Base-by-base conservation (phyloP, 2,888 invertebrate species). In the Cerastis leucographa region DNA sequence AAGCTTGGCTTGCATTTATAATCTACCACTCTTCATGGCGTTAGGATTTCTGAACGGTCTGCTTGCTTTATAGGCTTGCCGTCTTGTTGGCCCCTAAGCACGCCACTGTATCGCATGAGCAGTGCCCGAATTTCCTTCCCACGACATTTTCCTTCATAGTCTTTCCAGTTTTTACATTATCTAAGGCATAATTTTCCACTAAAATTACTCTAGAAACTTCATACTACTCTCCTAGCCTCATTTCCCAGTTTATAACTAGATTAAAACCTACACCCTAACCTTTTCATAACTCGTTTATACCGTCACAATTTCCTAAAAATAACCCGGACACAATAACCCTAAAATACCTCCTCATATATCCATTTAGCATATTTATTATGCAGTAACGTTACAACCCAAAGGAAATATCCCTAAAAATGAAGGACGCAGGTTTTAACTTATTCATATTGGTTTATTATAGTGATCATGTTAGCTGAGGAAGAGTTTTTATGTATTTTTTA, bases 401-500 rank as follows among this genome's bases (percentile, higher is more conserved):
- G 81, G 80, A 82, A 82, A 87, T 80, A 76, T 65, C 62, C 72
- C 68, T 74, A 66, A 81, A 74, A 81, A 74, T 68, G 66, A 65
- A 81, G 80, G 76, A 84, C 81, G 85, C 76, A 81, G 80, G 80
- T 83, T 81, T 80, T 84, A 84, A 86, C 76, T 85, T 86, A 88
- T 87, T 85, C 83, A 85, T 81, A 83, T 84, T 83, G 86, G 83
- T 93, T 91, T 90, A 92, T 93, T 92, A 92, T 86, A 83, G 85
- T 92, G 92, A 93, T 93, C 91, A 90, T 73, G 92, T 91, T 91
- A 91, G 89, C 90, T 86, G 86, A 85, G 82, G 89, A 93, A 91
- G 91, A 92, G 90, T 64, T 64, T 64, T 42, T 42, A 1, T 42
- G 64, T 64, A n/a, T 64, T 42, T 92, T 93, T 90, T 90, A 88